phyloP scores from a whole-genome alignment of 2,888 invertebrate genomes.

The Trissonchulus latispiculum region DNA sequence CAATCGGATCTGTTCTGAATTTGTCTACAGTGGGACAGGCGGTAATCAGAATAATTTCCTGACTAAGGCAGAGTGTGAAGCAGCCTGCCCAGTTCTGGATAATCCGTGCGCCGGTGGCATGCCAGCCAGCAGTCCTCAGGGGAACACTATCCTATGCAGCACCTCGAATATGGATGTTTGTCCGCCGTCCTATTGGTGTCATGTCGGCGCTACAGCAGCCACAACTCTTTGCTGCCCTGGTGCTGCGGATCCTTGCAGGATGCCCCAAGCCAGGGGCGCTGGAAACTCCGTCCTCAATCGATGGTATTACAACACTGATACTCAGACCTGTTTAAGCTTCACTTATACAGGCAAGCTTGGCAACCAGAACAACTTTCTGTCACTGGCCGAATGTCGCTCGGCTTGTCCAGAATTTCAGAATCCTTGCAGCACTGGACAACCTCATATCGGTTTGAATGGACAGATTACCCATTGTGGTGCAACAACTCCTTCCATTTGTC shows the following conservation, averaged over 20 bases:
- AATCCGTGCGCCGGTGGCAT: slow-evolving; percentile 27
- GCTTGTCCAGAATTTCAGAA: slow-evolving; percentile 27
- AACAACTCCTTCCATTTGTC: slow-evolving; percentile 15
- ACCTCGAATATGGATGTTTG: slow-evolving; percentile 11
- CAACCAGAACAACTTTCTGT: slow-evolving; percentile 29
- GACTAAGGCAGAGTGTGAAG: slow-evolving; percentile 29
- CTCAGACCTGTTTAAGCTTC: slow-evolving; percentile 28
- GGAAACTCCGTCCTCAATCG: slow-evolving; percentile 40
- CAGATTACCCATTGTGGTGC: slow-evolving; percentile 25
- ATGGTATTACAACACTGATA: slow-evolving; percentile 32
- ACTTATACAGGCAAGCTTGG: slow-evolving; percentile 27
- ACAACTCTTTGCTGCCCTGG: slow-evolving; percentile 24
- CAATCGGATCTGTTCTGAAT: slow-evolving; percentile 26
- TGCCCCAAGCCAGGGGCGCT: slow-evolving; percentile 39
- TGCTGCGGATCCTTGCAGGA: slow-evolving; percentile 30
- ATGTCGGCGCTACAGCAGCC: slow-evolving; percentile 17
- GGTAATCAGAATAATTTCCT: slow-evolving; percentile 35
- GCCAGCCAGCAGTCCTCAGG: slow-evolving; percentile 18
- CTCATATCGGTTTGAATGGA: slow-evolving; percentile 30
- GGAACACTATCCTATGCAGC: slow-evolving; percentile 18
- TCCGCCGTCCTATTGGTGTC: slow-evolving; percentile 24
- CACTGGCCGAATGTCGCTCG: slow-evolving; percentile 22
- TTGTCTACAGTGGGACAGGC: slow-evolving; percentile 30
- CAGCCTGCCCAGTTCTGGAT: slow-evolving; percentile 27
- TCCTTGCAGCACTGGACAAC: slow-evolving; percentile 36